Percentiles rank a stretch among this genome's conserved stretches.
Evolutionary conservation across 35 echinoderm and acorn worm genomes (phyloP).

Genomic region (Lytechinus variegatus): DNA sequence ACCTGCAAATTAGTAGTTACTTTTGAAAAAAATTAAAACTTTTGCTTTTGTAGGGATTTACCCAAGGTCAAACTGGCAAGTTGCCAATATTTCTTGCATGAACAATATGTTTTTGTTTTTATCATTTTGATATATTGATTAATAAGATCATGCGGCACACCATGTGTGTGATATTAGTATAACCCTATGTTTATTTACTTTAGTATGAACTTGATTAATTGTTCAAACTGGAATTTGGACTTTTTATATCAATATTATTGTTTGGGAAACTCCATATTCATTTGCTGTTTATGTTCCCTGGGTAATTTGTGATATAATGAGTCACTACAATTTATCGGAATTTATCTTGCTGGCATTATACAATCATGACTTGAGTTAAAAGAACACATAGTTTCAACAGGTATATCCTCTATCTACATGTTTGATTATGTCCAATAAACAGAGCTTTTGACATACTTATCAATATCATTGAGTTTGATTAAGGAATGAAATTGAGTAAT

Average conservation of each 20-base stretch:
- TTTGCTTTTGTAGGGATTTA: no score
- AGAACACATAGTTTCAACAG: not conserved
- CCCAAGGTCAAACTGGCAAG: not conserved
- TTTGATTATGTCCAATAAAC: no score
- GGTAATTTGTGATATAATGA: not conserved
- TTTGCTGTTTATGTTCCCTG: not conserved
- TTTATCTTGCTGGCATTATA: not conserved
- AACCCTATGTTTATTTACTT: not conserved
- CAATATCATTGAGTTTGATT: no score
- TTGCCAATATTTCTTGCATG: not conserved
- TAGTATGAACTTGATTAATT: not conserved
- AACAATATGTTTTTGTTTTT: not conserved
- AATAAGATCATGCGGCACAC: not conserved
- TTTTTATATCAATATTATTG: not conserved
- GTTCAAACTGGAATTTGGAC: not conserved
- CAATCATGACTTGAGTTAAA: not conserved
- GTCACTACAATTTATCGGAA: not conserved
- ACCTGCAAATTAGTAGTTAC: no score
- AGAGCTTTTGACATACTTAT: no score
- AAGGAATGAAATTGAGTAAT: no score
- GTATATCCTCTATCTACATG: no score
- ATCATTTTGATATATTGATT: not conserved
- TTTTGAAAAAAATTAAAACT: no score
- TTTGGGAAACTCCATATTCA: not conserved
- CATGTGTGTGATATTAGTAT: not conserved